Percentiles rank a stretch among this genome's conserved stretches.
Conservation (phyloP, 2,113 vertebrate species). For the Grus americana region DNA sequence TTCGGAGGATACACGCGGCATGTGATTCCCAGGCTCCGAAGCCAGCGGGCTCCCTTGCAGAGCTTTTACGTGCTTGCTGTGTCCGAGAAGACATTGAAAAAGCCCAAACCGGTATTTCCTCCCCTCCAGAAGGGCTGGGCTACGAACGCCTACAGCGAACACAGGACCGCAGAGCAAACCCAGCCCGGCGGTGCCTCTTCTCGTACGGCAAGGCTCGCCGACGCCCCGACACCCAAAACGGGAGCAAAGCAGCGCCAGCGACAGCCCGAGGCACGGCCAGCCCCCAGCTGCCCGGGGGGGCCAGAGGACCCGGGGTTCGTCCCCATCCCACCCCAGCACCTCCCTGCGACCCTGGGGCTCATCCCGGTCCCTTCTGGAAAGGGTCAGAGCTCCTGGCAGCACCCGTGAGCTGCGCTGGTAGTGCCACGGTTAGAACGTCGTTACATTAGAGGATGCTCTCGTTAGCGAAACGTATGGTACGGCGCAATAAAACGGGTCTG, state of each 20-base stretch:
- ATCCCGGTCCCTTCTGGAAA: not conserved
- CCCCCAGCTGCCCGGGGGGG: not conserved
- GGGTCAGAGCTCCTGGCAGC: fast-evolving
- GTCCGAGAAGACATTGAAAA: not conserved
- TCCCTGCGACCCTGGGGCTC: not conserved
- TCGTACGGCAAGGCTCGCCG: not conserved
- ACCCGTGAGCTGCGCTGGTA: fast-evolving
- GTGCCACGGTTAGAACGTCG: fast-evolving
- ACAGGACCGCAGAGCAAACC: fast-evolving
- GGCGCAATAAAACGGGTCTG: not conserved
- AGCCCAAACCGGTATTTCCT: not conserved
- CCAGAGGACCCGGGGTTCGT: fast-evolving
- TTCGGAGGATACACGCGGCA: fast-evolving
- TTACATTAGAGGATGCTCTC: no score
- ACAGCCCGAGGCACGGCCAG: not conserved
- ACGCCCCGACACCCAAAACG: fast-evolving
- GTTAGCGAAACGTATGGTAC: fast-evolving
- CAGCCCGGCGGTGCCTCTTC: not conserved
- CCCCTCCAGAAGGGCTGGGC: not conserved
- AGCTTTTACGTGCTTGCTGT: not conserved
- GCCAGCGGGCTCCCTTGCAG: not conserved
- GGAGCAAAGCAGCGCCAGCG: not conserved
- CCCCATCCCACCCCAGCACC: not conserved
- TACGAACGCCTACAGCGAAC: fast-evolving
- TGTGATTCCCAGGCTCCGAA: not conserved